These are phyloP conservation scores for Dinomys branickii DNA, from an alignment of 2,113 vertebrate species.

Conservation along the genomic window DNA sequence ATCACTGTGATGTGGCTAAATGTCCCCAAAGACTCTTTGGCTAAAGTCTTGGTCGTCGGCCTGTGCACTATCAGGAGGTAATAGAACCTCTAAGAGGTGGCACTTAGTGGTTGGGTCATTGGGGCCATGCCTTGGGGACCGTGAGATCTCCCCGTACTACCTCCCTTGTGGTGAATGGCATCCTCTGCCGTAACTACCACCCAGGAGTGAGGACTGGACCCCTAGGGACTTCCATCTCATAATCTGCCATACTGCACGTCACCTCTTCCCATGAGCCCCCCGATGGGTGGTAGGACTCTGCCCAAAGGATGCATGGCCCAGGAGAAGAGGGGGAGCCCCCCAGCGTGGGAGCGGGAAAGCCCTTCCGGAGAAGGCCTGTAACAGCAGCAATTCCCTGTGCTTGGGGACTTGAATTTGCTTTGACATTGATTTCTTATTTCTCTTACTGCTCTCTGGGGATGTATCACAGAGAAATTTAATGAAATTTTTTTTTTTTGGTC, in stretches of 20 bases:
- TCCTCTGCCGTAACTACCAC: neutral
- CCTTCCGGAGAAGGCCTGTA: neutral
- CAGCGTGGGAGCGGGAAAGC: neutral
- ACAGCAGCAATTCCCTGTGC: neutral
- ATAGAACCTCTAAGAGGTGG: neutral
- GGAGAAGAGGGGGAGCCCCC: neutral
- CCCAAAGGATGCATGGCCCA: neutral
- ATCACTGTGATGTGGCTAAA: neutral
- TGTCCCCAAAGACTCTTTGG: neutral
- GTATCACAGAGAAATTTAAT: slow-evolving; percentile 41
- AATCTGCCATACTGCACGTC: neutral
- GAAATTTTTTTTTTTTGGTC: slow-evolving; percentile 8
- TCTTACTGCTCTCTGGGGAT: slow-evolving; percentile 24
- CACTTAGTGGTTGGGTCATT: too few species aligned
- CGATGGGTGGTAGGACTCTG: neutral
- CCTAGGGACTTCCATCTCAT: neutral
- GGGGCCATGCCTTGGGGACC: neutral
- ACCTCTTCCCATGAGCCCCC: neutral
- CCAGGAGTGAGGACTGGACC: neutral
- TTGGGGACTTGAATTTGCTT: neutral
- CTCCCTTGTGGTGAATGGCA: neutral
- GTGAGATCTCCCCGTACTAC: neutral
- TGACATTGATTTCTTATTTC: slow-evolving; percentile 56
- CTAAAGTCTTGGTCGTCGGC: neutral
- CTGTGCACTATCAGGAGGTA: neutral